phyloP scores from a whole-genome alignment of 2,113 vertebrate genomes.

The Myotis davidii region DNA sequence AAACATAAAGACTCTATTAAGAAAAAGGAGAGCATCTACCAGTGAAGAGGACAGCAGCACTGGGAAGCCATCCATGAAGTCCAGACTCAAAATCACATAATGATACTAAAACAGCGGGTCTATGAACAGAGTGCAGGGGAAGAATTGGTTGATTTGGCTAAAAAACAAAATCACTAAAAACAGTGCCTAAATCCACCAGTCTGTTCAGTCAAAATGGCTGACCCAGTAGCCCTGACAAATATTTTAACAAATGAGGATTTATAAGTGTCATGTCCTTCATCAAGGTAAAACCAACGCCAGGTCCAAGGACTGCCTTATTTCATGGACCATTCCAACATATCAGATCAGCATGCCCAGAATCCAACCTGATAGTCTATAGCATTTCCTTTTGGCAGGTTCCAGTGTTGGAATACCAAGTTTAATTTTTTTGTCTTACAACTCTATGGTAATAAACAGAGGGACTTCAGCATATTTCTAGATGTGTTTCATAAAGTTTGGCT shows the following conservation, averaged over 20 bases:
- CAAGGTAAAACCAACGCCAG: neutral
- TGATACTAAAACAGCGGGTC: neutral
- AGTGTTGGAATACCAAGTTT: neutral
- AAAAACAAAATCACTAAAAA: slow-evolving; percentile 23
- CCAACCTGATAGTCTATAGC: neutral
- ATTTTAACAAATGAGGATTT: slow-evolving; percentile 35
- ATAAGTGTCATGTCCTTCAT: neutral
- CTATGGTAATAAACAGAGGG: slow-evolving; percentile 59
- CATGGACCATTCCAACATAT: neutral
- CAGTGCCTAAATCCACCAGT: neutral
- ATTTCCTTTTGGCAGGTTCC: neutral
- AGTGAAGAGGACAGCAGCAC: slow-evolving; percentile 13
- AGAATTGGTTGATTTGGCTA: neutral
- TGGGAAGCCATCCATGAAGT: neutral
- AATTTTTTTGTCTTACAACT: slow-evolving; percentile 33
- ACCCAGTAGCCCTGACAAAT: slow-evolving; percentile 43
- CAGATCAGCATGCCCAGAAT: neutral
- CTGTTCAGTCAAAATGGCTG: neutral
- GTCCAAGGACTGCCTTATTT: neutral
- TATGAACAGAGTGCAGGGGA: slow-evolving; percentile 2
- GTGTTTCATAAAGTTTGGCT: slow-evolving; percentile 44
- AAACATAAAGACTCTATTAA: slow-evolving; percentile 83
- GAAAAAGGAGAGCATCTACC: slow-evolving; percentile 57
- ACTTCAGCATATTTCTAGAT: slow-evolving; percentile 50
- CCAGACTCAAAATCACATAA: neutral